Base-by-base conservation (phyloP, 2,113 vertebrate species). In the Semicossyphus pulcher region DNA sequence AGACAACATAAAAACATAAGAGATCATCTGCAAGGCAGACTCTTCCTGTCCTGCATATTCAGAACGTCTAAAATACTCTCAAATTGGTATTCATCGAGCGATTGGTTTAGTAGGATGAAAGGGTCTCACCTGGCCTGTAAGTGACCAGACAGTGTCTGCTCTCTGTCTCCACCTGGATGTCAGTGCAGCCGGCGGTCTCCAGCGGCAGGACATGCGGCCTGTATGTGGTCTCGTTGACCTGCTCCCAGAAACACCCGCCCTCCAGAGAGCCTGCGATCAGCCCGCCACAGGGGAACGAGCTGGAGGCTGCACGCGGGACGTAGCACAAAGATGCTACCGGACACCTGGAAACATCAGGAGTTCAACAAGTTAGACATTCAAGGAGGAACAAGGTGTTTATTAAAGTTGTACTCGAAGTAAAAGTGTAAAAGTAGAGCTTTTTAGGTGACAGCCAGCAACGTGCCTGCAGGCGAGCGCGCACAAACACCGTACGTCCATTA, bases 61-160 rank as follows among this genome's bases (percentile, higher is more conserved):
- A n/a, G n/a, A n/a, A n/a, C n/a, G n/a, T n/a, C n/a, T n/a, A n/a
- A n/a, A n/a, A n/a, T n/a, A n/a, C n/a, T n/a, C n/a, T n/a, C n/a
- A n/a, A n/a, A n/a, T n/a, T n/a, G n/a, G n/a, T n/a, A n/a, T n/a
- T n/a, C n/a, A n/a, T n/a, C n/a, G n/a, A n/a, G n/a, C n/a, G n/a
- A n/a, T n/a, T n/a, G n/a, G n/a, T n/a, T n/a, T n/a, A n/a, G n/a
- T n/a, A n/a, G n/a, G n/a, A n/a, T n/a, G n/a, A n/a, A n/a, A n/a
- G 4, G 14, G 0, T 41, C 74, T 83, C 64, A 91, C 87, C 84
- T 1, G 87, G 97, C 79, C 98, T 92, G 83, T 97, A 98, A 0
- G 96, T 98, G 7, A 97, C 95, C 3, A 99, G 95, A 84, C 97
- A 99, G 91, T 97, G 97, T 2, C 96, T 91, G 5, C 95, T 98